A percentile compares a stretch with the other conserved stretches of the same genome.
Conservation (phyloP, 2,113 vertebrate genomes). For the Cheirogaleus medius region DNA sequence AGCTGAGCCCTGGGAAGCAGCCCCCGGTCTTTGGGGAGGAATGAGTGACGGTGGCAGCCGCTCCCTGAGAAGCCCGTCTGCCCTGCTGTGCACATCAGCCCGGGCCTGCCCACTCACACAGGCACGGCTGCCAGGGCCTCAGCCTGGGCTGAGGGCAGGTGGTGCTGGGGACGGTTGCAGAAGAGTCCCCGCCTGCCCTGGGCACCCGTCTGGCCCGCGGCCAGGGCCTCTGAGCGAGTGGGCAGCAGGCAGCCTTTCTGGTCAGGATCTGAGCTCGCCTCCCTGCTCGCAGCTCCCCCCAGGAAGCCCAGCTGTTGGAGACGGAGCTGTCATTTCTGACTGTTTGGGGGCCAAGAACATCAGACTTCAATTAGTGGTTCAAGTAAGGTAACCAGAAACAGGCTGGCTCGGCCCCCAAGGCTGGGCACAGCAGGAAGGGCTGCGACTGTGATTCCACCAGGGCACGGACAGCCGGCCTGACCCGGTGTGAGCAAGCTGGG, state of each 20-base stretch:
- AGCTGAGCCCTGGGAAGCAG: background rate
- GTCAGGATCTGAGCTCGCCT: constrained; percentile 53
- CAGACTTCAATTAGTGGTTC: constrained; percentile 85
- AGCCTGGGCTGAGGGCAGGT: background rate
- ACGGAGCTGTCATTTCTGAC: constrained; percentile 79
- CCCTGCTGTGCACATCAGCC: background rate
- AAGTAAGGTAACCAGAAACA: constrained; percentile 83
- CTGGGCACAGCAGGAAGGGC: constrained; percentile 67
- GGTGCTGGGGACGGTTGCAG: background rate
- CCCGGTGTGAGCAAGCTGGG: constrained; percentile 63
- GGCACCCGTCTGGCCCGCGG: fast-evolving
- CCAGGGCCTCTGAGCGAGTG: background rate
- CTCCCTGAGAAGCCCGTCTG: background rate
- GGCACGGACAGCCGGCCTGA: background rate
- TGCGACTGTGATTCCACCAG: background rate
- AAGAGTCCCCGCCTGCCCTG: background rate
- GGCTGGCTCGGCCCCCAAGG: constrained; percentile 71
- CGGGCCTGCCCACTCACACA: background rate
- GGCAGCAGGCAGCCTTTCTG: background rate
- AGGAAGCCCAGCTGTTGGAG: constrained; percentile 79
- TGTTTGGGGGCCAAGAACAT: constrained; percentile 83
- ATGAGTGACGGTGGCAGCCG: background rate
- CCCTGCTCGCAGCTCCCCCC: constrained; percentile 41
- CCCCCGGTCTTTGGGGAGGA: background rate
- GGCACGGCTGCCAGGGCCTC: background rate